These are phyloP conservation scores for Harmothoe impar DNA, from an alignment of 2,888 invertebrate genomes.

Conservation along the genomic window DNA sequence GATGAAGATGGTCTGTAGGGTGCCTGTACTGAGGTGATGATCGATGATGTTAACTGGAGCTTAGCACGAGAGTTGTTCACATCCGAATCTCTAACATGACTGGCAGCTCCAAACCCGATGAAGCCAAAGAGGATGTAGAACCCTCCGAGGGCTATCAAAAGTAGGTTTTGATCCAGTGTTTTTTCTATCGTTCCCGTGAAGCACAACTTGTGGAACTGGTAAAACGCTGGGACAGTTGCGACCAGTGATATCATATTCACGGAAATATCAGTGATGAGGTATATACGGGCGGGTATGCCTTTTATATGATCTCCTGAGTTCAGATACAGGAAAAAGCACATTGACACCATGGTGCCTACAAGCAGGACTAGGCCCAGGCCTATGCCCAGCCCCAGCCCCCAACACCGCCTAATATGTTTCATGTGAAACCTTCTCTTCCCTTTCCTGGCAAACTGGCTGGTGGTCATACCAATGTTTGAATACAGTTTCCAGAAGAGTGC, in stretches of 20 bases:
- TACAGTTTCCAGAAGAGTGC: conserved; percentile 58
- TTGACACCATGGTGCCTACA: too few species aligned
- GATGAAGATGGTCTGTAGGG: conserved; percentile 63
- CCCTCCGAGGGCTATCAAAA: conserved; percentile 11
- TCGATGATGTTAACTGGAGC: neutral
- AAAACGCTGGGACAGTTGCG: too few species aligned
- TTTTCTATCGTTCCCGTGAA: too few species aligned
- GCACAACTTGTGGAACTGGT: too few species aligned
- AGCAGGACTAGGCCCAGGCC: conserved; percentile 83
- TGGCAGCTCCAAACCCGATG: neutral
- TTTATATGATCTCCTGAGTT: too few species aligned
- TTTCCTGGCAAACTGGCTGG: neutral
- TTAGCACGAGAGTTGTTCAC: neutral
- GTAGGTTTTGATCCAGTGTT: conserved; percentile 64
- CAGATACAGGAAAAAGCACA: too few species aligned
- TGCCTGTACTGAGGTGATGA: conserved; percentile 17
- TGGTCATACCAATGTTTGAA: neutral
- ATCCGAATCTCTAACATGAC: neutral
- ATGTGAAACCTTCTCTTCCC: neutral
- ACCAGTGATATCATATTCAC: too few species aligned
- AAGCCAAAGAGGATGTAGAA: neutral
- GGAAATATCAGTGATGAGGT: too few species aligned
- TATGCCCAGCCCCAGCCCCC: conserved; percentile 82
- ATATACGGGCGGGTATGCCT: too few species aligned
- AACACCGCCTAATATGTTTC: conserved; percentile 80